Evolutionary conservation across 2,113 vertebrate genomes (phyloP).

Genomic region (Callochromis pleurospilus): DNA sequence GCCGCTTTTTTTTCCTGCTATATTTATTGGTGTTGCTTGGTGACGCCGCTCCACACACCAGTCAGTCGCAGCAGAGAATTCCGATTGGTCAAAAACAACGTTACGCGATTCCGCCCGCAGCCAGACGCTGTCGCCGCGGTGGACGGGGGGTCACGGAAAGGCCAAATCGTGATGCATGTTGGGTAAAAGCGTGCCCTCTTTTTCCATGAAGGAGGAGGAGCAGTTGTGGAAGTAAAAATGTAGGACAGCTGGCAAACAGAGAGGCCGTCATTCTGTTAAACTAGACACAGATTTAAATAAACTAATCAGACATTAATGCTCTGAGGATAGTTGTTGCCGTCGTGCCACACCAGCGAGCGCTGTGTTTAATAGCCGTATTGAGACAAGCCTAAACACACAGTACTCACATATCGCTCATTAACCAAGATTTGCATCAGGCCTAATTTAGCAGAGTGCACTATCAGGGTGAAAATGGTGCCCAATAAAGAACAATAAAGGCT

Average conservation of each 20-base stretch:
- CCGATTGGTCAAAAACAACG: constrained; percentile 51
- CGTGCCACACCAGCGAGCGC: constrained; percentile 6
- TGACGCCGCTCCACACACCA: not conserved
- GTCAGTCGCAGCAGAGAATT: not conserved
- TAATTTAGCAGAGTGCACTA: constrained; percentile 59
- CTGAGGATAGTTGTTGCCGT: constrained; percentile 7
- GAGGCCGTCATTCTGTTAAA: constrained; percentile 30
- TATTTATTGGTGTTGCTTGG: not conserved
- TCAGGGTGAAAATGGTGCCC: constrained; percentile 53
- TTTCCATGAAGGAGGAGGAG: not conserved
- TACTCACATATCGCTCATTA: constrained; percentile 55
- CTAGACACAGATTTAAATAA: constrained; percentile 47
- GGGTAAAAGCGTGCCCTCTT: constrained; percentile 49
- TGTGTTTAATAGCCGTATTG: constrained; percentile 37
- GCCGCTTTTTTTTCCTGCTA: not conserved
- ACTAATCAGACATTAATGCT: constrained; percentile 34
- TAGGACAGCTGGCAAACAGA: constrained; percentile 50
- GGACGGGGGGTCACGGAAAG: constrained; percentile 51
- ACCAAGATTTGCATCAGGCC: constrained; percentile 59
- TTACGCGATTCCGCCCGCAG: constrained; percentile 19
- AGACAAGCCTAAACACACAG: constrained; percentile 51
- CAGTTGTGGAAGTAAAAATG: constrained; percentile 29
- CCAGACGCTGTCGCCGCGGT: constrained; percentile 36
- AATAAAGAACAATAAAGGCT: constrained; percentile 65
- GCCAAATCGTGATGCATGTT: constrained; percentile 58